phyloP scores from a whole-genome alignment of 2,113 vertebrate species.

The Cyanistes caeruleus region DNA sequence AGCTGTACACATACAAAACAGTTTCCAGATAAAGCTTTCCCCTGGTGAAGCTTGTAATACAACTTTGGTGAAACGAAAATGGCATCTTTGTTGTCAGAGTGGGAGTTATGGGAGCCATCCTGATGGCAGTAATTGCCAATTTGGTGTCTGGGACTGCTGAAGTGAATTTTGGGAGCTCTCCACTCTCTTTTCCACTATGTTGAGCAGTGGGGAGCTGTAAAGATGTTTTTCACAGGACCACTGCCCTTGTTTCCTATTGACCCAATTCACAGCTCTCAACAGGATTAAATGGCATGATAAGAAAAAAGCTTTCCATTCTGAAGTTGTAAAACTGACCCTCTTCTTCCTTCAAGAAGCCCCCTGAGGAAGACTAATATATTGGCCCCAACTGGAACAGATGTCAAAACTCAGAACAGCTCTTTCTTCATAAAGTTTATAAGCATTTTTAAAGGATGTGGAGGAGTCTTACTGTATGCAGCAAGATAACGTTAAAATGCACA shows the following conservation, averaged over 20 bases:
- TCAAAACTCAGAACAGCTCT: constrained; percentile 18
- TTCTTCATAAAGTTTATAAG: constrained; percentile 2
- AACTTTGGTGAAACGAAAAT: constrained; percentile 27
- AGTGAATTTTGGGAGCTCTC: constrained; percentile 7
- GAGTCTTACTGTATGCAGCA: neutral
- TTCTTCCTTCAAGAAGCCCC: neutral
- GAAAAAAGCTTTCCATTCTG: constrained; percentile 38
- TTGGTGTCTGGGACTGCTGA: constrained; percentile 16
- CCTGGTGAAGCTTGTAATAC: neutral
- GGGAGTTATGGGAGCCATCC: constrained; percentile 17
- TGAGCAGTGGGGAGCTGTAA: constrained; percentile 8
- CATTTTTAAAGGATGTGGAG: constrained; percentile 34
- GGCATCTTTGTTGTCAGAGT: constrained; percentile 24
- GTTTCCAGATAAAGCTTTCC: constrained; percentile 30
- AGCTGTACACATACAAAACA: neutral
- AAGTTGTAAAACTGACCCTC: constrained; percentile 22
- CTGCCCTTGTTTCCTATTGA: neutral
- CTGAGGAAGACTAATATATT: neutral
- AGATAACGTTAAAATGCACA: constrained; percentile 32
- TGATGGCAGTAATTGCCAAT: constrained; percentile 32
- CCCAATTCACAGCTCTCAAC: neutral
- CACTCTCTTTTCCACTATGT: neutral
- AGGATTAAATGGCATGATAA: constrained; percentile 41
- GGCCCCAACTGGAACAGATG: neutral
- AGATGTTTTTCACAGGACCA: constrained; percentile 33